Evolutionary conservation across 2,888 invertebrate species (phyloP), one percentile per base, ranked within the genome.

Genomic region (Agrochola litura): DNA sequence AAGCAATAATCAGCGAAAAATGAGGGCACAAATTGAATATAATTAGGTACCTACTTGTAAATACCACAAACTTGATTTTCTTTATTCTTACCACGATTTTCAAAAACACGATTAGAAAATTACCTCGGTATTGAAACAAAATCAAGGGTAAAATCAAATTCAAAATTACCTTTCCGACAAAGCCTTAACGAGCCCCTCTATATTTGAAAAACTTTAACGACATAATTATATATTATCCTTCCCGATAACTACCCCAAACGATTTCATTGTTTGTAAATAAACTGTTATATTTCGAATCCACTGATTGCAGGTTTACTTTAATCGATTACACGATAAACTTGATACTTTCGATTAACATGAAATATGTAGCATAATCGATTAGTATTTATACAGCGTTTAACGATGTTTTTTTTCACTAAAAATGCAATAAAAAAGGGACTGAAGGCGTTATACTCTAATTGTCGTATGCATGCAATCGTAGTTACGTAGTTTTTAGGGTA

Each of bases 311-410:
- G 66, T 46, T 75, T 65, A 61, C 64, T 25, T 64, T 68, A 80
- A 77, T 81, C 70, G 77, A 87, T 81, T 84, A 85, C 73, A 81
- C 65, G 41, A 76, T 71, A 68, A 54, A 76, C 75, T 71, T 60
- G 71, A 85, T 77, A 73, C 41, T 60, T 67, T 67, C 71, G 73
- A 66, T 87, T 77, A 74, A 14, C 61, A 61, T 73, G 77, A 87
- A 85, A 69, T 82, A 85, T 77, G 67, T 77, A 73, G 49, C 69
- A 73, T 85, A 73, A 77, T 81, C 65, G 85, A 84, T 73, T 63
- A 25, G n/a, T 54, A 22, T 77, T 43, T 52, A 68, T 16, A 87
- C 74, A 76, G 60, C 64, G 67, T 41, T 81, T 75, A 80, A 75
- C 76, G 73, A 25, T 67, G 22, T 67, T 84, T 86, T 37, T 37